phyloP scores from a whole-genome alignment of 2,888 invertebrate genomes.

The Eilema caniola region DNA sequence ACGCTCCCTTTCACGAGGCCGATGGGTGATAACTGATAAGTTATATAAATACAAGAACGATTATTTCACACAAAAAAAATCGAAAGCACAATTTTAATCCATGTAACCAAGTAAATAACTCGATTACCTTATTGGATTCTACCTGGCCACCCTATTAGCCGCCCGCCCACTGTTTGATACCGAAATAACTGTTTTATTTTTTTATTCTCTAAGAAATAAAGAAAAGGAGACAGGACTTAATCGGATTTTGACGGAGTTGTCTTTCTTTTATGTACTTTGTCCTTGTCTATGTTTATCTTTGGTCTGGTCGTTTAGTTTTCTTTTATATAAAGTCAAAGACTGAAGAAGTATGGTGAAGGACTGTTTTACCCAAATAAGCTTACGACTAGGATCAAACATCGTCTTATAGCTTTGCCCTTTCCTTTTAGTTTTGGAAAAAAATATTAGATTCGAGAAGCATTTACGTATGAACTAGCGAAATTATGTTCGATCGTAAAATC shows the following conservation, averaged over 20 bases:
- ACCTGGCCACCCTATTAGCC: conserved; percentile 18
- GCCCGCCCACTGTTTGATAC: conserved; percentile 26
- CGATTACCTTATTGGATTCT: conserved; percentile 24
- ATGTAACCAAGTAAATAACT: conserved; percentile 12
- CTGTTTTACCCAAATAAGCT: no score
- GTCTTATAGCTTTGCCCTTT: no score
- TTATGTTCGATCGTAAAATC: no score
- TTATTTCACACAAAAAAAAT: no score
- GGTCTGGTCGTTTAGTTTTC: neutral
- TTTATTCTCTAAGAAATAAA: conserved; percentile 21
- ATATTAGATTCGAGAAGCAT: no score
- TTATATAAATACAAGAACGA: no score
- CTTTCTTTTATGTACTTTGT: conserved; percentile 39
- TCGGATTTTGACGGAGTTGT: conserved; percentile 48
- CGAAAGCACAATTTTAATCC: neutral
- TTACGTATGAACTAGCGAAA: no score
- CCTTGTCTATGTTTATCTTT: conserved; percentile 8
- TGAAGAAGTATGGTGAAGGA: neutral
- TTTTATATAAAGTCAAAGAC: neutral
- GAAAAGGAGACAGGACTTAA: conserved; percentile 39
- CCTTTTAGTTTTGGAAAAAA: no score
- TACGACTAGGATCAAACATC: no score
- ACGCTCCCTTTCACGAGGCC: no score
- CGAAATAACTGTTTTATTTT: conserved; percentile 36
- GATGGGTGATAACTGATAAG: no score